Evolutionary conservation across 1,140 invertebrate species (phyloP).

Genomic region (Venustaconcha ellipsiformis): DNA sequence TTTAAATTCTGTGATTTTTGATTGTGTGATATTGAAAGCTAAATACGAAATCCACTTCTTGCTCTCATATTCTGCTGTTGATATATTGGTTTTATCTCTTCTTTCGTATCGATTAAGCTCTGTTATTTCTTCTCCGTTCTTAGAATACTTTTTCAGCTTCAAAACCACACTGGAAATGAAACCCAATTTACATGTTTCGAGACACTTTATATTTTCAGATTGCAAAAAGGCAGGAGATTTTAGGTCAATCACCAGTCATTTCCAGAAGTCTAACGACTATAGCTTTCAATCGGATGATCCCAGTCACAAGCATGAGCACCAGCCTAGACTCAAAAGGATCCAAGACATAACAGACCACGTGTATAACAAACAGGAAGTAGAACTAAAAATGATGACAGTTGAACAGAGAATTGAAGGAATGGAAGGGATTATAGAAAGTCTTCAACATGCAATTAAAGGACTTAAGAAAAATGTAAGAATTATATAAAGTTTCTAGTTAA

Average conservation of each 20-base stretch:
- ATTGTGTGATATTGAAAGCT: no score
- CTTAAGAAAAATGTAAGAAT: slow-evolving; percentile 25
- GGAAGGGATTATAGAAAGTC: slow-evolving; percentile 15
- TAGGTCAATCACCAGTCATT: slow-evolving; percentile 28
- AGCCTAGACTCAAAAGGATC: neutral
- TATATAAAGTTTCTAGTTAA: no score
- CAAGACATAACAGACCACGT: slow-evolving; percentile 6
- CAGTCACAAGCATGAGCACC: neutral
- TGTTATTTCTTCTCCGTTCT: no score
- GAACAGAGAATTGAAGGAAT: slow-evolving; percentile 15
- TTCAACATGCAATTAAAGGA: slow-evolving; percentile 30
- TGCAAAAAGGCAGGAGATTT: slow-evolving; percentile 32
- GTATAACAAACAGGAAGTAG: slow-evolving; percentile 27
- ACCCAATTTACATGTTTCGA: no score
- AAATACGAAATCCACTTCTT: no score
- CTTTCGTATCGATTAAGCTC: no score
- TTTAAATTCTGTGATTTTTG: no score
- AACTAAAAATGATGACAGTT: slow-evolving; percentile 19
- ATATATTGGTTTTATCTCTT: no score
- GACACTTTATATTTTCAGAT: slow-evolving; percentile 2
- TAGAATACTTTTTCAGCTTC: no score
- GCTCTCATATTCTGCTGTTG: no score
- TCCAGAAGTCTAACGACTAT: slow-evolving; percentile 7
- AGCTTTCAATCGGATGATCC: slow-evolving; percentile 9
- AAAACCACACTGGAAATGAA: no score